Conservation (phyloP, 2,113 vertebrate species). For the Leptobrachium ailaonicum region DNA sequence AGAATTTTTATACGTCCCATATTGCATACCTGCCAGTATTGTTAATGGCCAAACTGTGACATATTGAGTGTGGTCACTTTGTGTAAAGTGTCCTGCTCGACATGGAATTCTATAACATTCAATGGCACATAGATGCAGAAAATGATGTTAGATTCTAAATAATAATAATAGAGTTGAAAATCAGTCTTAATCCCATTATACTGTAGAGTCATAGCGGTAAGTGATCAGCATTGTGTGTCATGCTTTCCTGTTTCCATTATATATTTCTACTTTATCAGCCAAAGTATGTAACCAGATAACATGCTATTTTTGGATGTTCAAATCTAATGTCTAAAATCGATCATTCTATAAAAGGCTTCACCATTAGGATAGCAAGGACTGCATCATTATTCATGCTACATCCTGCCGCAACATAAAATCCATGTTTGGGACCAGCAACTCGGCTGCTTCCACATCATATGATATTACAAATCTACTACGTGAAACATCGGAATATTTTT, state of each 20-base stretch:
- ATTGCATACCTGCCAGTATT: no score
- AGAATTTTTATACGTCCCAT: no score
- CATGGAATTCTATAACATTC: no score
- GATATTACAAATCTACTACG: neutral
- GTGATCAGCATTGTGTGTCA: neutral
- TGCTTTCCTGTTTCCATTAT: constrained; percentile 2
- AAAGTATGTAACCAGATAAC: constrained; percentile 10
- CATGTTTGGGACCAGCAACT: neutral
- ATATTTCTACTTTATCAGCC: constrained; percentile 2
- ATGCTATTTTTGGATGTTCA: constrained; percentile 8
- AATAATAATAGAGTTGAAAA: no score
- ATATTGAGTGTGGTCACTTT: no score
- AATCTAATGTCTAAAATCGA: constrained; percentile 18
- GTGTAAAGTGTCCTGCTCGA: no score
- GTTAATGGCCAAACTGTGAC: no score
- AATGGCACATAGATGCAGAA: no score
- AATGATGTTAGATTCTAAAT: no score
- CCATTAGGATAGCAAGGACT: neutral
- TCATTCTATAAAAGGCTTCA: constrained; percentile 8
- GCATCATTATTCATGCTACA: constrained; percentile 16
- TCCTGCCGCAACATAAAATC: neutral
- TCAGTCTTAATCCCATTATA: neutral
- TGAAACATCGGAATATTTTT: neutral
- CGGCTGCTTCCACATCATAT: neutral
- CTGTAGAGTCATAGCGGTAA: neutral